Evolutionary conservation across 2,888 invertebrate species (phyloP), one percentile per base, ranked within the genome.

Genomic region (Archips crataeganus): DNA sequence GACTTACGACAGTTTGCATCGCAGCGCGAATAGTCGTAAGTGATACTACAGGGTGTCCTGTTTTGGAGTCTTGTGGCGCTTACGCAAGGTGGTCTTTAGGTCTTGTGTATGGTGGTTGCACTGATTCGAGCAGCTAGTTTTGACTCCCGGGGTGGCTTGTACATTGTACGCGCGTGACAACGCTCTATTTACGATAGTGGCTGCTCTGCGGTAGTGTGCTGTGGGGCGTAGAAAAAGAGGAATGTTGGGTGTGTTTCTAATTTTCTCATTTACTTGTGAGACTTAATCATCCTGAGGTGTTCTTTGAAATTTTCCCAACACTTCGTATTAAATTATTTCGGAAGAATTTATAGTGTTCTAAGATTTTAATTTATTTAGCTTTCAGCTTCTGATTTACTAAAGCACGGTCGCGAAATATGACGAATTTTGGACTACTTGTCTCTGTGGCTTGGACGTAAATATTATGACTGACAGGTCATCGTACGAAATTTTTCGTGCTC

Each of bases 71-170:
- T 61, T 77, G 68, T 54, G 2, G 0, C 51, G 57, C 62, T 39
- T 72, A 42, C 60, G 67, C 76, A 77, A 76, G 71, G 81, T 82
- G 74, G 70, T 76, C 47, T 79, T 78, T 80, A 13, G 51, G 23
- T 8, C 72, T 73, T 9, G 54, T 49, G 72, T 54, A 76, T 71
- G 51, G 74, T 76, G 76, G 74, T 65, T 78, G 80, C 79, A 78
- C 70, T 85, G 89, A 86, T 88, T 87, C 86, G 85, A 87, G 86
- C 87, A 89, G 90, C 90, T 92, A 91, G 91, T 91, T 90, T 89
- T 90, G 90, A 89, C 91, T 91, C 92, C 91, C 90, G 90, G 92
- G 93, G 93, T 93, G 93, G 92, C 90, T 92, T 88, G 91, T 90
- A 91, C 92, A 90, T 87, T 93, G 93, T 92, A 90, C 84, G 84